Percentiles rank a stretch among this genome's conserved stretches.
Evolutionary conservation across 2,797 vertebrate genomes (phyloP).

Genomic region (Danio aesculapii): DNA sequence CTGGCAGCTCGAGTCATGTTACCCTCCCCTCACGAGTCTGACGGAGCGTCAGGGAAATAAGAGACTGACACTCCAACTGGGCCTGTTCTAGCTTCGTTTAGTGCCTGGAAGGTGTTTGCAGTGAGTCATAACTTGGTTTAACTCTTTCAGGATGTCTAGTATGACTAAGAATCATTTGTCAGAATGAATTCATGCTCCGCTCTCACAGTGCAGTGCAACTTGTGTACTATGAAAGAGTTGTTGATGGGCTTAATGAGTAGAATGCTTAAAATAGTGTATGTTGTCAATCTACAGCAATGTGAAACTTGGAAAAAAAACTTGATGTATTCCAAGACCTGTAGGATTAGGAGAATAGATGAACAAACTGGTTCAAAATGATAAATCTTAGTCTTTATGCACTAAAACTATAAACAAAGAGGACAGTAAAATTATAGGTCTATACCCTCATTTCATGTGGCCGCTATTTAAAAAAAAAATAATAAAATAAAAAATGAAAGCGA

Average conservation of each 20-base stretch:
- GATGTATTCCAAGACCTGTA: too few species aligned
- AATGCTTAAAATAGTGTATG: too few species aligned
- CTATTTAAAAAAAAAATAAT: too few species aligned
- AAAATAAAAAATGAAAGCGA: too few species aligned
- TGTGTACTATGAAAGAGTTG: neutral
- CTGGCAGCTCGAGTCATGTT: conserved; percentile 70
- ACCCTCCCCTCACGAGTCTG: conserved; percentile 62
- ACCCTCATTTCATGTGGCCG: too few species aligned
- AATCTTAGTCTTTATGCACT: too few species aligned
- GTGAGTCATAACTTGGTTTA: conserved; percentile 8
- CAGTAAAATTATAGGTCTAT: too few species aligned
- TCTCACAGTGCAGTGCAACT: neutral
- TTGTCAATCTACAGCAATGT: too few species aligned
- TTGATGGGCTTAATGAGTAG: neutral
- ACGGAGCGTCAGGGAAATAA: conserved; percentile 65
- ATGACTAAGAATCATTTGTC: neutral
- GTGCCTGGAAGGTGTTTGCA: conserved; percentile 31
- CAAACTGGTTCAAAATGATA: too few species aligned
- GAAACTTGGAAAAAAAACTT: too few species aligned
- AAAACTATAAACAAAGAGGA: too few species aligned
- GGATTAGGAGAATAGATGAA: too few species aligned
- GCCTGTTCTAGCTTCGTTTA: conserved; percentile 16
- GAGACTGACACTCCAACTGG: conserved; percentile 53
- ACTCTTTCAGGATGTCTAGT: conserved; percentile 4
- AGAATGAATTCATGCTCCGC: neutral